A percentile compares a stretch with the other conserved stretches of the same genome.
Evolutionary conservation across 2,888 invertebrate genomes (phyloP).

Genomic region (Dinocampus coccinellae): DNA sequence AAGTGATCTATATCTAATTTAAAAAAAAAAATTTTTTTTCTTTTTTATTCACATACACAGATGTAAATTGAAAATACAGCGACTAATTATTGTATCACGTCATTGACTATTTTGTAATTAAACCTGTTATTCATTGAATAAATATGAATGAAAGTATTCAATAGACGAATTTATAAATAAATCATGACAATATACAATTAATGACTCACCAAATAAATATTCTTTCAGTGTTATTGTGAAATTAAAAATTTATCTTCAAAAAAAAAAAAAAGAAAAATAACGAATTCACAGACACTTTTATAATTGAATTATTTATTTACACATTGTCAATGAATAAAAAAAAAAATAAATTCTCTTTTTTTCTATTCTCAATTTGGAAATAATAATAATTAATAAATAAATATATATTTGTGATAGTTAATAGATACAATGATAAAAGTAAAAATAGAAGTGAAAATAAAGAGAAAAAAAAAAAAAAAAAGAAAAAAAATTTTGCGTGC

Average conservation of each 20-base stretch:
- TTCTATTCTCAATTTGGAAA: background rate
- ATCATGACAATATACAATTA: background rate
- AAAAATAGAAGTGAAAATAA: background rate
- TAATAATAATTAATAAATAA: background rate
- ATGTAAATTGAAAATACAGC: background rate
- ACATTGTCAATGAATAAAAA: background rate
- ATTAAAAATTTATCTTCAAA: background rate
- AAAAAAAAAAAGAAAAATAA: background rate
- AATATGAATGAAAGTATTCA: background rate
- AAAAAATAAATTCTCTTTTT: too few relatives aligned
- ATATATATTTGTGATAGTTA: background rate
- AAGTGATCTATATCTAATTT: too few relatives aligned
- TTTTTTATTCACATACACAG: background rate
- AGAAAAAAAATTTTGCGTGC: background rate
- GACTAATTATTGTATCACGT: background rate
- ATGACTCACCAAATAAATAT: background rate
- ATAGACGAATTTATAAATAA: background rate
- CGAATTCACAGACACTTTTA: too few relatives aligned
- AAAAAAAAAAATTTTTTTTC: background rate
- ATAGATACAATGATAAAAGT: background rate
- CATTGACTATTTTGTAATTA: background rate
- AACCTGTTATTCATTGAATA: background rate
- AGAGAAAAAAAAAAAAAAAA: background rate
- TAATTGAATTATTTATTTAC: too few relatives aligned
- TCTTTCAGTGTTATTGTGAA: background rate